Conservation (phyloP, 2,888 invertebrate genomes). For the Cerastoderma edule region DNA sequence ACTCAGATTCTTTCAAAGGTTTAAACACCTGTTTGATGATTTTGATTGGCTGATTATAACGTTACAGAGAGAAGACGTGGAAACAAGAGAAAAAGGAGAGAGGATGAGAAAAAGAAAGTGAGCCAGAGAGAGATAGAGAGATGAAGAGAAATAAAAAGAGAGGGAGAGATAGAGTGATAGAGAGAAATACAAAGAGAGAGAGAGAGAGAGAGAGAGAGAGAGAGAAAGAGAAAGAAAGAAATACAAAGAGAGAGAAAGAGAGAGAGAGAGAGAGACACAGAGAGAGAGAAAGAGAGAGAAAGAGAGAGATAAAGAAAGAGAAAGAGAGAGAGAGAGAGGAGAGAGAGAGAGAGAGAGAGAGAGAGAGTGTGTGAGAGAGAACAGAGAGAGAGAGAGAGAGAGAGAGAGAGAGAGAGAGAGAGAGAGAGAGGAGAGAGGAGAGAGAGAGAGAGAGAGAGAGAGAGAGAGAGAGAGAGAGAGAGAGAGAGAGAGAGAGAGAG, state of each 20-base stretch:
- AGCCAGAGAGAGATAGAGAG: no score
- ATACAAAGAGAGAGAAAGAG: conserved; percentile 15
- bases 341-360: conserved; percentile 1
- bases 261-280: conserved; percentile 4
- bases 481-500: conserved; percentile 19
- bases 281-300: background rate
- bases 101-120: no score
- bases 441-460: conserved; percentile 18
- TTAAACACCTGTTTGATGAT: no score
- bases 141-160: no score
- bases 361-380: background rate
- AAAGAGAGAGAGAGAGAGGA: background rate
- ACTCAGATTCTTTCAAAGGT: no score
- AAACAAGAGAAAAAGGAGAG: background rate
- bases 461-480: conserved; percentile 19
- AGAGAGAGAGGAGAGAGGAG: background rate
- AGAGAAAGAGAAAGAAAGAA: no score
- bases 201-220: conserved; percentile 4
- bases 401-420: conserved; percentile 2
- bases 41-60: background rate
- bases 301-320: no score
- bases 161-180: no score
- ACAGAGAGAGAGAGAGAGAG: conserved; percentile 1
- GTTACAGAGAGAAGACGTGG: background rate
- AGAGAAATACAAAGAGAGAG: no score